Evolutionary conservation across 1,140 invertebrate genomes (phyloP).

Genomic region (Diorhabda carinulata): DNA sequence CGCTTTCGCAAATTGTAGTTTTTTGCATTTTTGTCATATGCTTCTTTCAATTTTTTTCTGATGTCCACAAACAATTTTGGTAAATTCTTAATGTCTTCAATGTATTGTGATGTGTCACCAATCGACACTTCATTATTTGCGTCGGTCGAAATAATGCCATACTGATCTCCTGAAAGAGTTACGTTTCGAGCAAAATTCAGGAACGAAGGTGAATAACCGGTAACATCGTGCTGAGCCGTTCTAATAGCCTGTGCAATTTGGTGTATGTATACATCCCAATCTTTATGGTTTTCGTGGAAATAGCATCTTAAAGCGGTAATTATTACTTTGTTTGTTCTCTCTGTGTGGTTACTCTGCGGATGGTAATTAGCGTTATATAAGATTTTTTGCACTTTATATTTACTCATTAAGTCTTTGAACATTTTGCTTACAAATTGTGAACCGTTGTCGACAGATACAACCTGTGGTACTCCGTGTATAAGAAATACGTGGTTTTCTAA

Average conservation of each 20-base stretch:
- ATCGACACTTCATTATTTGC: conserved; percentile 6
- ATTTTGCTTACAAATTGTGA: conserved; percentile 11
- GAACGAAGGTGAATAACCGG: conserved; percentile 15
- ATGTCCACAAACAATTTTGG: conserved; percentile 21
- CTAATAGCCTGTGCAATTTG: conserved; percentile 20
- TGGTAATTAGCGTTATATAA: conserved; percentile 20
- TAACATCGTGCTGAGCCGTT: conserved; percentile 22
- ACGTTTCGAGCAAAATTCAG: conserved; percentile 17
- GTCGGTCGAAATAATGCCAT: conserved; percentile 12
- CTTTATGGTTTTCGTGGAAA: conserved; percentile 19
- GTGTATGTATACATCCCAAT: conserved; percentile 21
- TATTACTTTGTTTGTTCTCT: conserved; percentile 25
- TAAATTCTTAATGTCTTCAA: conserved; percentile 7
- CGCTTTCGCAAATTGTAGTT: conserved; percentile 26
- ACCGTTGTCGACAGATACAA: conserved; percentile 19
- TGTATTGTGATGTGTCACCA: conserved; percentile 15
- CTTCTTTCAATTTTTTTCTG: conserved; percentile 12
- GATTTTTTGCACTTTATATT: conserved; percentile 20
- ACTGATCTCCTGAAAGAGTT: conserved; percentile 19
- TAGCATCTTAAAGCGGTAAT: conserved; percentile 24
- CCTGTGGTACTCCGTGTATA: conserved; percentile 23
- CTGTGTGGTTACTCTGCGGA: conserved; percentile 23
- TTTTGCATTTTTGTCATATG: conserved; percentile 20
- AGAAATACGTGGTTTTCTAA: conserved; percentile 29
- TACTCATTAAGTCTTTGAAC: conserved; percentile 20